Evolutionary conservation across 2,888 invertebrate genomes (phyloP), one percentile per base, ranked within the genome.

Genomic region (Platynereis dumerilii): DNA sequence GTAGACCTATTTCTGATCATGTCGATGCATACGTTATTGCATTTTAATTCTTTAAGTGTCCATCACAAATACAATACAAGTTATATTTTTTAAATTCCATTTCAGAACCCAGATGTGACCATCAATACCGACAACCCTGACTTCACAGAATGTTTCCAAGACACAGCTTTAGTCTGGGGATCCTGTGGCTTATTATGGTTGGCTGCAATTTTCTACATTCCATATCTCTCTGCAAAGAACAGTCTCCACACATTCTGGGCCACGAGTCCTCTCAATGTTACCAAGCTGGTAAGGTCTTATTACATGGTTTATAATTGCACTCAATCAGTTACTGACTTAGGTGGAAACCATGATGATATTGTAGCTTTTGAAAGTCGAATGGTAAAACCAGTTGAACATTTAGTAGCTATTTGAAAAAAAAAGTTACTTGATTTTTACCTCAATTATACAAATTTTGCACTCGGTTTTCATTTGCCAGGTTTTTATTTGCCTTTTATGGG

Each of bases 101-200:
- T 59, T 48, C 63, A 62, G 63, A 57, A 29, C 26, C 17, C n/a
- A 1, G 20, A 5, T 2, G 7, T 44, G 20, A 57, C 63, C 1
- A 24, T 34, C 56, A n/a, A 57, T 12, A 62, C 63, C 17, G 2
- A 10, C 42, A 57, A 63, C 83, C 96, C 94, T 48, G 91, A 93
- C 80, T 87, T 97, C 73, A 92, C 96, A 69, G 88, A 88, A 80
- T 97, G 97, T 85, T 96, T 96, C 84, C 91, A 95, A 85, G 91
- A 92, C 83, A 96, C 96, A 0, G 90, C 92, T 0, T 85, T 97
- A 28, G 87, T 94, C 58, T 97, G 96, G 96, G 85, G 89, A 34
- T 96, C 96, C 0, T 93, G 94, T 83, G 87, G 88, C 58, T 92
- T 92, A 83, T 86, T 94, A 22, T 94, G 93, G 93, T 73, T 89